These are phyloP conservation scores for Malthinus flaveolus DNA, from an alignment of 2,888 invertebrate species.

Conservation along the genomic window DNA sequence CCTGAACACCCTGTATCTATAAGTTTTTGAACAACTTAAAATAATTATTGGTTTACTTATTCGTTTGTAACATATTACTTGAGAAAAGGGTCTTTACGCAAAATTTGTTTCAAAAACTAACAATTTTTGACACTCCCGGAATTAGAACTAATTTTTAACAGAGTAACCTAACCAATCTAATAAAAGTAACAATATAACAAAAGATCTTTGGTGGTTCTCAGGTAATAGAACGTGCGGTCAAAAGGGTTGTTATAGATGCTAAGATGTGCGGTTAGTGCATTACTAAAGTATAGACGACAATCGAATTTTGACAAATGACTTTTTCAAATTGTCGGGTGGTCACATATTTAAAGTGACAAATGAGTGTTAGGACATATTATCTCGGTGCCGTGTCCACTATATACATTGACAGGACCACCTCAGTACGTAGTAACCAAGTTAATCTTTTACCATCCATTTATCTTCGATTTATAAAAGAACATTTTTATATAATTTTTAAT, in stretches of 20 bases:
- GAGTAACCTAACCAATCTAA: too few relatives aligned
- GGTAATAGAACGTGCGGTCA: conserved; percentile 13
- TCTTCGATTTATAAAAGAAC: not conserved
- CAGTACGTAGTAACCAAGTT: conserved; percentile 27
- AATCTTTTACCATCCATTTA: conserved; percentile 16
- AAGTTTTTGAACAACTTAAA: too few relatives aligned
- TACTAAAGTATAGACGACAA: conserved; percentile 49
- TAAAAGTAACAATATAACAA: conserved; percentile 5
- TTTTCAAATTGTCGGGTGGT: conserved; percentile 53
- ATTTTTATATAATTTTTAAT: too few relatives aligned
- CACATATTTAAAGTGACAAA: conserved; percentile 52
- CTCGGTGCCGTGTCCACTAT: conserved; percentile 47
- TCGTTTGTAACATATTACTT: too few relatives aligned
- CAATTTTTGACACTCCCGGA: too few relatives aligned
- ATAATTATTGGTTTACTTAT: too few relatives aligned
- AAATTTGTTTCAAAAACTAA: too few relatives aligned
- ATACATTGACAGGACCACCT: conserved; percentile 50
- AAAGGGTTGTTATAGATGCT: conserved; percentile 44
- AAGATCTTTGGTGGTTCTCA: conserved; percentile 10
- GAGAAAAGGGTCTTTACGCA: too few relatives aligned
- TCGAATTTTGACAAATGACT: conserved; percentile 54
- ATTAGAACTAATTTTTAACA: too few relatives aligned
- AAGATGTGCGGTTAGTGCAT: conserved; percentile 44
- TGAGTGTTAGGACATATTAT: conserved; percentile 54
- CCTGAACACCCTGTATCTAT: too few relatives aligned